Evolutionary conservation across 2,797 vertebrate species (phyloP).

Genomic region (Galago senegalensis): DNA sequence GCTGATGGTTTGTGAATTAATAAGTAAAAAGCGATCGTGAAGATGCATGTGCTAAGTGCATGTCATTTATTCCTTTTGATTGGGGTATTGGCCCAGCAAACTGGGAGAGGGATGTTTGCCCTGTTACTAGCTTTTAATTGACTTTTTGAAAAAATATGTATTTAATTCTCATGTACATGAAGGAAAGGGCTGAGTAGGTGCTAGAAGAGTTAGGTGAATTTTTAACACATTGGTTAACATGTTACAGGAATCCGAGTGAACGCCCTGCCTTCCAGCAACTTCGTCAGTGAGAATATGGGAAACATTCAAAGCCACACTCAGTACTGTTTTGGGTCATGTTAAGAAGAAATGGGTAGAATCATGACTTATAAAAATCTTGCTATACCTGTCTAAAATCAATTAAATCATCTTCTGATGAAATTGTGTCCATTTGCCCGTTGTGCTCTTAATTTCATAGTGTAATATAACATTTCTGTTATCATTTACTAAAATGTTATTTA

Average conservation of each 20-base stretch:
- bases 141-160: background rate
- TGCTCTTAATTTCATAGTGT: constrained; percentile 15
- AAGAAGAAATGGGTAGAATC: background rate
- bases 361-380: constrained; percentile 10
- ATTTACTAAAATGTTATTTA: background rate
- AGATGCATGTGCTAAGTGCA: background rate
- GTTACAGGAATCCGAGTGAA: background rate
- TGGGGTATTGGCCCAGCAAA: background rate
- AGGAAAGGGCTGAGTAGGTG: background rate
- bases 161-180: background rate
- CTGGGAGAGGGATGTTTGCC: accelerated
- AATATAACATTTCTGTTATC: background rate
- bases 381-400: constrained; percentile 22
- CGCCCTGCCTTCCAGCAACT: background rate
- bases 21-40: background rate
- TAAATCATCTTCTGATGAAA: constrained; percentile 9
- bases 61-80: background rate
- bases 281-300: background rate
- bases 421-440: background rate
- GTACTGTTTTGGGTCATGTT: background rate
- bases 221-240: background rate
- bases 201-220: background rate
- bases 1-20: background rate
- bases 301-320: background rate
- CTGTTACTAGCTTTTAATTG: background rate